phyloP scores from a whole-genome alignment of 2,888 invertebrate species.

The Opisthograptis luteolata region DNA sequence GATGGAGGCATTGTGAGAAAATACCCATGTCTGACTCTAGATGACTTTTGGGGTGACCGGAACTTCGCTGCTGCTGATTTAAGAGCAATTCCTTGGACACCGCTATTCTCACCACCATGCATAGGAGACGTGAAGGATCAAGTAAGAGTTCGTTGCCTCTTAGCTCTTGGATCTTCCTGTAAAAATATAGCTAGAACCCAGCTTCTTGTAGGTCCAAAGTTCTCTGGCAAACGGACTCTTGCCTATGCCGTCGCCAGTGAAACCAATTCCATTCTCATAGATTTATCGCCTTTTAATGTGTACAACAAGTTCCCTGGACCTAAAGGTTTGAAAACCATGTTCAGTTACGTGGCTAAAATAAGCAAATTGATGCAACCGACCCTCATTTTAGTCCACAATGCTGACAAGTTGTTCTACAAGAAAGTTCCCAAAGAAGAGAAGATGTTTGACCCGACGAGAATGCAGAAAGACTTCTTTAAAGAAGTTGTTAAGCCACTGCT shows the following conservation, averaged over 20 bases:
- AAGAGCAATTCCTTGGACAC: constrained; percentile 69
- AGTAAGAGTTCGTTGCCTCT: constrained; percentile 84
- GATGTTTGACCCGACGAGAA: constrained; percentile 86
- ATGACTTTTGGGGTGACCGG: constrained; percentile 88
- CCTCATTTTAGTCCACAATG: constrained; percentile 87
- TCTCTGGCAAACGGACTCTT: constrained; percentile 88
- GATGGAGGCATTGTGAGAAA: constrained; percentile 87
- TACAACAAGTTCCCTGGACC: constrained; percentile 88
- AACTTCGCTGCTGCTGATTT: constrained; percentile 85
- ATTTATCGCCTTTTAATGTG: constrained; percentile 88
- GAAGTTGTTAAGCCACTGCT: constrained; percentile 89
- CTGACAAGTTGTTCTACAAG: constrained; percentile 88
- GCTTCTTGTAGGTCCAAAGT: constrained; percentile 88
- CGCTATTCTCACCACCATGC: constrained; percentile 77
- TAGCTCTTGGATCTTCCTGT: constrained; percentile 80
- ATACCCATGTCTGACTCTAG: constrained; percentile 84
- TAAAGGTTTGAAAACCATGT: constrained; percentile 87
- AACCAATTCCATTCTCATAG: constrained; percentile 90
- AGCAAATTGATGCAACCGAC: constrained; percentile 88
- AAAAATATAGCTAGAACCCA: constrained; percentile 82
- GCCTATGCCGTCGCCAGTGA: constrained; percentile 90
- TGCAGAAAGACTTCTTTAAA: constrained; percentile 88
- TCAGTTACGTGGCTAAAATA: constrained; percentile 87
- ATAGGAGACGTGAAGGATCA: constrained; percentile 86
- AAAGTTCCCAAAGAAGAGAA: constrained; percentile 86